phyloP scores from a whole-genome alignment of 2,797 vertebrate genomes.

The Rhinatrema bivittatum region DNA sequence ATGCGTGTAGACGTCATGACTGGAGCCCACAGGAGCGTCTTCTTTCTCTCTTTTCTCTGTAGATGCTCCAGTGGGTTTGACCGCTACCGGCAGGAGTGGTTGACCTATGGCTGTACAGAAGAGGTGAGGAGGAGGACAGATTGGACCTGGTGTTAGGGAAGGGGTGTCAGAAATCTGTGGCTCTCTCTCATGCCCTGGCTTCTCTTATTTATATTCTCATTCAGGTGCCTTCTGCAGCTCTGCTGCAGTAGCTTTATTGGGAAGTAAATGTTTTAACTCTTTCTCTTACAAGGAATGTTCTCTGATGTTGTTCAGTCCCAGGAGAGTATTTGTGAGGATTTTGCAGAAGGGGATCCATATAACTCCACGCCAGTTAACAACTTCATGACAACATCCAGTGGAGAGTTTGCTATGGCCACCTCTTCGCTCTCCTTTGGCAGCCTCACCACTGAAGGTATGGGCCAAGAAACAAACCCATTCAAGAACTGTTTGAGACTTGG shows the following conservation, averaged over 20 bases:
- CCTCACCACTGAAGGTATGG: slow-evolving; percentile 73
- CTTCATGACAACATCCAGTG: slow-evolving; percentile 29
- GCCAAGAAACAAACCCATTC: not conserved
- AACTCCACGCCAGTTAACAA: slow-evolving; percentile 39
- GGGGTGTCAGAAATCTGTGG: too few relatives aligned
- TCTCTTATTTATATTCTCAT: too few relatives aligned
- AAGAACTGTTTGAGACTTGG: not conserved
- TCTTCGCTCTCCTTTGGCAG: slow-evolving; percentile 42
- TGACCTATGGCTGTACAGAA: slow-evolving; percentile 78
- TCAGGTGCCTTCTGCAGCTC: too few relatives aligned
- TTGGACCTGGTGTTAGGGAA: too few relatives aligned
- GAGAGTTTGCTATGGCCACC: slow-evolving; percentile 41
- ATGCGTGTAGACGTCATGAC: too few relatives aligned
- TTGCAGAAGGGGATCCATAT: slow-evolving; percentile 47
- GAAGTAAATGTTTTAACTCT: too few relatives aligned
- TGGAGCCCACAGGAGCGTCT: too few relatives aligned
- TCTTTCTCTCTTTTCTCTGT: too few relatives aligned
- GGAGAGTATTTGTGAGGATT: slow-evolving; percentile 67
- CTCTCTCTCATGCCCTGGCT: too few relatives aligned
- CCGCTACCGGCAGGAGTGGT: slow-evolving; percentile 85
- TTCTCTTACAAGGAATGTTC: too few relatives aligned
- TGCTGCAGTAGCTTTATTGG: too few relatives aligned
- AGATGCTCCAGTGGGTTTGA: slow-evolving; percentile 93
- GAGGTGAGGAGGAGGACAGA: slow-evolving; percentile 67
- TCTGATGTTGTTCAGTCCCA: slow-evolving; percentile 62